Base-by-base conservation (phyloP, 2,888 invertebrate genomes). In the Eurois occulta region DNA sequence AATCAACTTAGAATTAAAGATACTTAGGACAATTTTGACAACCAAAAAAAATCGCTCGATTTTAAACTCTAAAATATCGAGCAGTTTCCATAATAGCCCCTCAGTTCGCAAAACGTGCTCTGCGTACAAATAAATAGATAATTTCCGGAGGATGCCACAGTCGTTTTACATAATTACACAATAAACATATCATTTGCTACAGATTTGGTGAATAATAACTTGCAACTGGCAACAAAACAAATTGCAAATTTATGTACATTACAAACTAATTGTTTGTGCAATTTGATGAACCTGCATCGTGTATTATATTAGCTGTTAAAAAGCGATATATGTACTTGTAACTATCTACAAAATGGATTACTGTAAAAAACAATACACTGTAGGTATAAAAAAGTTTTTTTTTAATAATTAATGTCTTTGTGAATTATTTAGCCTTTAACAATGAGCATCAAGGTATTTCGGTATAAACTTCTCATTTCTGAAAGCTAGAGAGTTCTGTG, bases 101-200 rank as follows among this genome's bases (percentile, higher is more conserved):
- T 18, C 35, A 28, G 43, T 46, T 82, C 28, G 35, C 68, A 64
- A 73, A 72, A 85, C 87, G 85, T 85, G 85, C 73, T 78, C 28
- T 28, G 86, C 64, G 62, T 79, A 55, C 75, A 74, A 58, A 80
- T 76, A 78, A 84, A 70, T 69, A 81, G 76, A 80, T 86, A 75
- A 83, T 77, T 87, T 83, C 60, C 73, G 43, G 73, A 75, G 71
- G 24, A 64, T 16, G 41, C 83, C 75, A 72, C 80, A 70, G 67
- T 64, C 21, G 71, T 78, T 87, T 86, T 75, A 83, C 86, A 87
- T 86, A 86, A 87, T 83, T 75, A 73, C 35, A 67, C 66, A 60
- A 77, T 87, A 80, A 87, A 86, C 62, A 78, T 79, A 76, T 87
- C 73, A 76, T 48, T 76, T 78, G 55, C 41, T 35, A 48, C 60